Conservation (phyloP, 2,797 vertebrate species). For the Rhinella marina region DNA sequence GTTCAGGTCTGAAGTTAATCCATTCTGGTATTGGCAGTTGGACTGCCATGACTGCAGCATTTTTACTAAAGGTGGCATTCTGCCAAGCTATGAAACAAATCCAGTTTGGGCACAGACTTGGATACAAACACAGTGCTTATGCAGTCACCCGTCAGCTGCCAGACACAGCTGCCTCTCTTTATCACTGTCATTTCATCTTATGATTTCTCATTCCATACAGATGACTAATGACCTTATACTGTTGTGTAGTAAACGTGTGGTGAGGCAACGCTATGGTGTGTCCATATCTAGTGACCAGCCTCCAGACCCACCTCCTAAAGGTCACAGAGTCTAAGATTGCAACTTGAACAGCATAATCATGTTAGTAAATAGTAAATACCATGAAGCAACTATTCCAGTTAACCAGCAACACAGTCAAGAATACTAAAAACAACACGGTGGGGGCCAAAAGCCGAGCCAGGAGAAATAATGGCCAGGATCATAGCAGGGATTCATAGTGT, state of each 20-base stretch:
- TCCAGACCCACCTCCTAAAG: conserved; percentile 70
- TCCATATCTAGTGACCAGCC: conserved; percentile 30
- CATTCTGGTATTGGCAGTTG: not conserved
- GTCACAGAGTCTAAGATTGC: conserved; percentile 74
- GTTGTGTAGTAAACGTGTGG: conserved; percentile 70
- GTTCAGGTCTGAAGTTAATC: not conserved
- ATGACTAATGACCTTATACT: conserved; percentile 74
- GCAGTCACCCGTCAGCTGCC: conserved; percentile 66
- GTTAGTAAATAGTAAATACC: conserved; percentile 48
- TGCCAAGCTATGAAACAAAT: conserved; percentile 45
- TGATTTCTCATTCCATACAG: conserved; percentile 63
- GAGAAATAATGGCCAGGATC: not conserved
- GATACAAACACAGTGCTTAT: conserved; percentile 27
- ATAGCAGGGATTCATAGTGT: not conserved
- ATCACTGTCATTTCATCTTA: conserved; percentile 67
- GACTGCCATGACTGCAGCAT: conserved; percentile 15
- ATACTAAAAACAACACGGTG: not conserved
- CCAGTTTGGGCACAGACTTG: conserved; percentile 25
- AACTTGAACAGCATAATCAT: conserved; percentile 66
- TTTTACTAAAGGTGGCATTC: conserved; percentile 18
- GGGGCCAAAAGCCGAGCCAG: not conserved
- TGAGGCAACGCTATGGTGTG: conserved; percentile 66
- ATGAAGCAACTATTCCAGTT: conserved; percentile 63
- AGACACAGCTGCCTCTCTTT: conserved; percentile 66
- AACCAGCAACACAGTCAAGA: conserved; percentile 56